Base-by-base conservation (phyloP, 2,888 invertebrate species). In the Ceraclea dissimilis region DNA sequence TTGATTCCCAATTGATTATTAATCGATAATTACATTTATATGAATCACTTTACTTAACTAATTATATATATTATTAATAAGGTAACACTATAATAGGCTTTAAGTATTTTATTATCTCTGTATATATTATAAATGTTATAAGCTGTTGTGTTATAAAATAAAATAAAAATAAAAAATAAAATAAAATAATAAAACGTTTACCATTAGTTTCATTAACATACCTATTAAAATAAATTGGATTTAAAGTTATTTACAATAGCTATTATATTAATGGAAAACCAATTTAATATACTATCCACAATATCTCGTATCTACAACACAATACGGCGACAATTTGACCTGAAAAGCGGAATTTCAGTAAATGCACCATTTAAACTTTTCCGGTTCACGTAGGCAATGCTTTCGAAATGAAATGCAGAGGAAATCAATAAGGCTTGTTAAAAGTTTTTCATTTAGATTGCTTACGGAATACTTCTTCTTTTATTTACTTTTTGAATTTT, bases 311-410 rank as follows among this genome's bases (percentile, higher is more conserved):
- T 16, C 2, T 39, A 39, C 13, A 39, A 39, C 4, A 13, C 13
- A n/a, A 13, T 13, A 39, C 39, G 39, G 16, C n/a, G 39, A 39
- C 39, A 39, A 39, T 39, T 16, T n/a, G 39, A 39, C n/a, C 39
- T 16, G 39, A 39, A 39, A 39, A 13, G 8, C 8, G 39, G 13
- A 39, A 8, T 39, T 39, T 16, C 39, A 39, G 39, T 39, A 16
- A 39, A 39, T 39, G 39, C 39, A 39, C 39, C 39, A 39, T 39
- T 39, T 39, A 39, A 39, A 39, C 39, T 39, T 39, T 39, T 39
- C 39, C 39, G 13, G 39, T n/a, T 39, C 39, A 39, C 39, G 39
- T 39, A 39, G 39, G 39, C 39, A 39, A n/a, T 16, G 39, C 39
- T 39, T 39, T 39, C 39, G n/a, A 39, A 39, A 16, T 39, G 39